Evolutionary conservation across 2,797 vertebrate genomes (phyloP), one percentile per base, ranked within the genome.

Genomic region (Platyrinchus mystaceus): DNA sequence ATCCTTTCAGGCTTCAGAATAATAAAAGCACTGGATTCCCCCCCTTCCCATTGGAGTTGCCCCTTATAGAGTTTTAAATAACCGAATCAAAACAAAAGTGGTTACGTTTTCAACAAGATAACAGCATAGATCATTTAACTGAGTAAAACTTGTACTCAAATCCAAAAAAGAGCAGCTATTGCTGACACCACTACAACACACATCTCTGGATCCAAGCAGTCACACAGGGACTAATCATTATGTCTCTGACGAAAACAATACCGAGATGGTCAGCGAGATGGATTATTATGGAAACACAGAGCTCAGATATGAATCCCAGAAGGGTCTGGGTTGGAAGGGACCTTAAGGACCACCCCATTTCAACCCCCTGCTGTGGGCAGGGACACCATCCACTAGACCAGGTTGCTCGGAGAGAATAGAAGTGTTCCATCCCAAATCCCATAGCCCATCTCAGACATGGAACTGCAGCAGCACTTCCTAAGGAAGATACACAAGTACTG

Each of bases 161-260:
- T 10, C 20, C 26, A 4, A 34, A 3, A 28, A 34, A 10, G 7
- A 55, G 19, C 22, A 67, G 60, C 9, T 27, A 0, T 3, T 24
- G 4, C 19, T 4, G 7, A 24, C 28, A 6, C 6, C 19, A 14
- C 14, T 8, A 1, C 24, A 22, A 9, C 1, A 39, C 0, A 11
- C 0, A 2, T 11, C 36, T 86, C 58, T 28, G 26, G 58, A n/a
- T 23, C 53, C 27, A 20, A 47, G 39, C 37, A 52, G 59, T 34
- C 23, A 3, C 0, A 2, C 3, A 0, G 0, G 2, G 32, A 36
- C 24, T 17, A 41, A 21, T 7, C 23, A 16, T 66, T 32, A 24
- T 0, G 0, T 34, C 15, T 85, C 44, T 19, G 26, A 28, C 63
- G 32, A 44, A 66, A 74, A n/a, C 0, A 0, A 41, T 2, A 28